A percentile compares a stretch with the other conserved stretches of the same genome.
Conservation (phyloP, 1,140 invertebrate genomes). For the Platorchestia sp. region DNA sequence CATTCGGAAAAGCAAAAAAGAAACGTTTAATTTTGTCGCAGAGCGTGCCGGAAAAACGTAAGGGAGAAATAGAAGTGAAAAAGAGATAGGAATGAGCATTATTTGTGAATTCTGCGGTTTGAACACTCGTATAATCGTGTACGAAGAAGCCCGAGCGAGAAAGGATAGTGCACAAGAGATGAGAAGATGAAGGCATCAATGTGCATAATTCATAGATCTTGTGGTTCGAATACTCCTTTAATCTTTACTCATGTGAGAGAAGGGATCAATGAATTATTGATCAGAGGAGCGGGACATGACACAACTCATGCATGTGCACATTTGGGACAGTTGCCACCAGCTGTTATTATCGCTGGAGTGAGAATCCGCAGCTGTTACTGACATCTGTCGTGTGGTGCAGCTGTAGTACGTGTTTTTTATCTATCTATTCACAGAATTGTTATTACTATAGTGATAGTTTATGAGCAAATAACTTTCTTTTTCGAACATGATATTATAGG, state of each 20-base stretch:
- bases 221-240: background rate
- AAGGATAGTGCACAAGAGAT: too few species aligned
- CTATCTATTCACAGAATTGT: background rate
- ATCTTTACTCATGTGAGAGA: background rate
- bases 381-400: background rate
- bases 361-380: background rate
- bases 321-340: background rate
- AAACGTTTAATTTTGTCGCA: too few species aligned
- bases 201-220: too few species aligned
- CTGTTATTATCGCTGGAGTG: background rate
- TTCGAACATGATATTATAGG: background rate
- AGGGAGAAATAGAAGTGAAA: too few species aligned
- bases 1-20: too few species aligned
- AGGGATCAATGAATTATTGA: background rate
- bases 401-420: background rate
- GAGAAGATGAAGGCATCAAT: background rate
- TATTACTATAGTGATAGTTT: background rate
- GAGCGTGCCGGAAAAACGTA: too few species aligned
- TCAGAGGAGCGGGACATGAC: background rate
- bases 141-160: too few species aligned
- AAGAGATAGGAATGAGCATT: too few species aligned
- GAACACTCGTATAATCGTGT: too few species aligned
- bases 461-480: background rate
- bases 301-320: background rate
- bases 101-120: too few species aligned